Evolutionary conservation across 2,113 vertebrate species (phyloP).

Genomic region (Mionectes macconnelli): DNA sequence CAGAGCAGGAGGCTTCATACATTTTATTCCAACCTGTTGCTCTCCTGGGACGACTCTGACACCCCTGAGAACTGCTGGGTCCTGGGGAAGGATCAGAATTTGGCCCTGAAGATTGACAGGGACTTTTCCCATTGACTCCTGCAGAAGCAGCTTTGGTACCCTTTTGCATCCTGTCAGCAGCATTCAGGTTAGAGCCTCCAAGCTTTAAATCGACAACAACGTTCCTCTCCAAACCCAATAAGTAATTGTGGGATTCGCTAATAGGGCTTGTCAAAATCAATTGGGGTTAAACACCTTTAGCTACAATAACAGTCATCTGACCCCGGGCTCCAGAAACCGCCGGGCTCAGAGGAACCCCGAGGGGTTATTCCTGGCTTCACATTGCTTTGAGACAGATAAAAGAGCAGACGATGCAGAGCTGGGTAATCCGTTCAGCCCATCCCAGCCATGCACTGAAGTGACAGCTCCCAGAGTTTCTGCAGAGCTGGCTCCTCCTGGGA

Average conservation of each 20-base stretch:
- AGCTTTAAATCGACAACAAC: background rate
- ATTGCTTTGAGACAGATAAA: slow-evolving; percentile 53
- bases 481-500: slow-evolving; percentile 63
- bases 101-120: background rate
- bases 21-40: accelerated
- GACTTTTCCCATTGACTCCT: background rate
- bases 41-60: background rate
- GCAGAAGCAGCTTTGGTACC: background rate
- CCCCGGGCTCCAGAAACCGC: slow-evolving; percentile 5
- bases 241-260: slow-evolving; percentile 48
- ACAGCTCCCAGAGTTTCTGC: slow-evolving; percentile 62
- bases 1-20: background rate
- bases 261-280: slow-evolving; percentile 65
- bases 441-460: slow-evolving; percentile 47
- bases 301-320: slow-evolving; percentile 56
- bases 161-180: background rate
- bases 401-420: slow-evolving; percentile 53
- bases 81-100: background rate
- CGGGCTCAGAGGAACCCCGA: slow-evolving; percentile 32
- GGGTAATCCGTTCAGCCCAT: slow-evolving; percentile 43
- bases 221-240: slow-evolving; percentile 5
- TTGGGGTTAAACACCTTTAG: slow-evolving; percentile 59
- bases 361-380: slow-evolving; percentile 44
- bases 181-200: background rate
- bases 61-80: background rate